Base-by-base conservation (phyloP, 2,113 vertebrate genomes). In the Carassius carassius region DNA sequence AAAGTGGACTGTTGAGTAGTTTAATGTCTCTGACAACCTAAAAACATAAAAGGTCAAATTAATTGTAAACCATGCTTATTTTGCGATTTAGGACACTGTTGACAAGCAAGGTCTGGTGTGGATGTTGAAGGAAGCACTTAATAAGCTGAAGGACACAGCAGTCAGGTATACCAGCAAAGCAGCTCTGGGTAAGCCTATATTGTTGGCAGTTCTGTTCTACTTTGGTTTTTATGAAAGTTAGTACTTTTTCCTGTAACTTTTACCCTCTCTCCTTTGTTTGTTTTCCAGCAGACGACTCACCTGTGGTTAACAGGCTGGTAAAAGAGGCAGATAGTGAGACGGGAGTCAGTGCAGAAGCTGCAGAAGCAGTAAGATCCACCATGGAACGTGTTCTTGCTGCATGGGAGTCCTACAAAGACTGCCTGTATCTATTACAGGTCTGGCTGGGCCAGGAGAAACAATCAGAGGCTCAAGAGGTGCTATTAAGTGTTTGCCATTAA, bases 401-500 rank as follows among this genome's bases (percentile, higher is more conserved):
- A 23, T 97, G 96, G 96, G 86, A 84, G 75, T 89, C 83, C 62
- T 97, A 95, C 25, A 81, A 77, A 29, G 91, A 95, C 86, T 93
- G 90, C 4, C 90, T 92, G 4, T 65, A 19, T 44, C 90, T 91
- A n/a, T 74, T 97, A 6, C 94, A 92, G 86, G 77, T 54, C 0
- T 95, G 93, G 92, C 91, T 96, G 88, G 94, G 60, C 2, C 82
- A 95, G 69, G 78, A 84, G 41, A 56, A 32, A 3, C 65, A 87
- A 37, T n/a, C 23, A 70, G 75, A 78, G 25, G 19, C 3, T 11
- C 78, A 56, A 79, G 86, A 89, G 88, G 88, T 89, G 85, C 14
- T 78, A 77, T 25, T 16, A 9, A 73, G 3, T 0, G 16, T 41
- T 60, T 44, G 41, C 9, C 67, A 37, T 70, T 70, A 3, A 44